Base-by-base conservation (phyloP, 2,113 vertebrate genomes). In the Caretta caretta region DNA sequence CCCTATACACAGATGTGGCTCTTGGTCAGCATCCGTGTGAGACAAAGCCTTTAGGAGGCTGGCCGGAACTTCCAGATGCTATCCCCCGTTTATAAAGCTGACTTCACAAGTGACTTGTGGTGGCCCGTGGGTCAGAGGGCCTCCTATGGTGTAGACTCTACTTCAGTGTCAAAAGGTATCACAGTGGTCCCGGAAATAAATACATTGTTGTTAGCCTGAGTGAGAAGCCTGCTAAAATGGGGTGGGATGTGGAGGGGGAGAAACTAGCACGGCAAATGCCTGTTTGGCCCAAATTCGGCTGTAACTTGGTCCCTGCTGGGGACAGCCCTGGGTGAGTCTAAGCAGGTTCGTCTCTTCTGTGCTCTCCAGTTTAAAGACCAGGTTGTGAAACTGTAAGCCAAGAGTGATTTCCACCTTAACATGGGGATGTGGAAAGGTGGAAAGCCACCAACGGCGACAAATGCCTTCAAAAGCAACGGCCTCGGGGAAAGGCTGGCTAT, bases 11-110 rank as follows among this genome's bases (percentile, higher is more conserved):
- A 5, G 19, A 6, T 6, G 22, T 0, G 14, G 65, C 3, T 54
- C 13, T 10, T 20, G 35, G 49, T 0, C 17, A 0, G 31, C 0
- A 1, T 9, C 35, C 22, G 31, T 0, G 27, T 1, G 10, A 12
- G 0, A 20, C 19, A 6, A 4, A 27, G 53, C 2, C 2, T 8
- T 1, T 84, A 54, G 1, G 8, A 24, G 69, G 2, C 11, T 27
- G 29, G 69, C 19, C 38, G 9, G 75, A 1, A 0, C 2, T 2
- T 5, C 4, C 0, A 42, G 69, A 0, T 2, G 56, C 6, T 0
- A 46, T 1, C 78, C 11, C 80, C 48, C 83, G 25, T 2, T 1
- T 5, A 0, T 31, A 1, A 46, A 57, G 50, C 69, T 22, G 0
- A 50, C 29, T 49, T 56, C n/a, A 5, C 5, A 13, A 11, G 38